Percentiles rank a stretch among this genome's conserved stretches.
These are phyloP conservation scores for Notamacropus eugenii DNA, from an alignment of 2,797 vertebrate species.

Conservation along the genomic window DNA sequence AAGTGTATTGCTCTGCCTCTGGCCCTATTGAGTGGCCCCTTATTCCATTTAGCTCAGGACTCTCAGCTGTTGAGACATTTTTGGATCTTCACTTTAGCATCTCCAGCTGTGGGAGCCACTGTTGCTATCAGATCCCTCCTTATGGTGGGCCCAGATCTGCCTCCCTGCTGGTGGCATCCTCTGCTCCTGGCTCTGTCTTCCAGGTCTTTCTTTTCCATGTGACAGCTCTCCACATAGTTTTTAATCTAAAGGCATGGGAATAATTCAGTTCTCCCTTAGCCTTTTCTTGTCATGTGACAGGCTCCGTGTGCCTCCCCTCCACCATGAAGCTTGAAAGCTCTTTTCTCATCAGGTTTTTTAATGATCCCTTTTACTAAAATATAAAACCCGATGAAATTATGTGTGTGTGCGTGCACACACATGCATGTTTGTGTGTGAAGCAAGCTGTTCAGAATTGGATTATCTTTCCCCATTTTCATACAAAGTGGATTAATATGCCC, in stretches of 20 bases:
- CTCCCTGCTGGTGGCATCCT: neutral
- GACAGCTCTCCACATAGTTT: neutral
- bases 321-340: neutral
- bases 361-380: conserved; percentile 74
- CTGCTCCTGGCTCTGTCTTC: neutral
- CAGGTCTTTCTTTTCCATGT: neutral
- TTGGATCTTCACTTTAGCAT: neutral
- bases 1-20: neutral
- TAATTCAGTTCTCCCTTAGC: neutral
- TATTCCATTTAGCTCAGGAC: neutral
- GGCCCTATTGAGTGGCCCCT: neutral
- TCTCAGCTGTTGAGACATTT: neutral
- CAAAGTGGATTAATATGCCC: conserved; percentile 87
- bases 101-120: neutral
- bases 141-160: neutral
- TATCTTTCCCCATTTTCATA: conserved; percentile 87
- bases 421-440: conserved; percentile 81
- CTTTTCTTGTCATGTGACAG: neutral
- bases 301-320: neutral
- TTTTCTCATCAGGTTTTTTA: conserved; percentile 75
- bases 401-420: conserved; percentile 35
- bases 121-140: neutral
- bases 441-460: conserved; percentile 85
- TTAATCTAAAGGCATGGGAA: neutral
- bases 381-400: conserved; percentile 60